phyloP scores from a whole-genome alignment of 2,797 vertebrate genomes.

The Ispidina picta region DNA sequence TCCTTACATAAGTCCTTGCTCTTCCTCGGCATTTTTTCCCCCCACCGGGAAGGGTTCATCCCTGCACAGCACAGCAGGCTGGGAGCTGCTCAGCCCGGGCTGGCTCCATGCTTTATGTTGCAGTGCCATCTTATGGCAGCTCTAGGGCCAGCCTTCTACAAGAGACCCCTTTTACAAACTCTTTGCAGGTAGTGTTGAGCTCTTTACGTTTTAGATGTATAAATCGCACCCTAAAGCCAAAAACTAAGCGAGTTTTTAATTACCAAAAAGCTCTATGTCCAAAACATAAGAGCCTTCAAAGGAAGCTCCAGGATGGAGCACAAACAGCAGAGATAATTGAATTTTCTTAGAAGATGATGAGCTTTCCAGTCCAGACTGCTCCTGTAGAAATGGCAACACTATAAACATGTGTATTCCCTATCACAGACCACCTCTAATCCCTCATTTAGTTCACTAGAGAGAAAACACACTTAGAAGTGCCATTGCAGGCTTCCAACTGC shows the following conservation, averaged over 20 bases:
- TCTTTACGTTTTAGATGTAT: background rate
- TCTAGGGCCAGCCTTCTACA: background rate
- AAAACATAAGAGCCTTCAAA: background rate
- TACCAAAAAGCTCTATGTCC: background rate
- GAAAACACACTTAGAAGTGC: background rate
- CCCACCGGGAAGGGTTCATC: background rate
- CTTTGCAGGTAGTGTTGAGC: background rate
- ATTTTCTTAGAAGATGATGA: background rate
- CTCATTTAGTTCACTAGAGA: background rate
- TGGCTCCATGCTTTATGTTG: conserved; percentile 60
- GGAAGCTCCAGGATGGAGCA: background rate
- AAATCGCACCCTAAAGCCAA: background rate
- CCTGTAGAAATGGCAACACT: background rate
- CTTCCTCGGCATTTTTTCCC: background rate
- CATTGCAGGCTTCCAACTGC: background rate
- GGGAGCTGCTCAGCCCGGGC: background rate
- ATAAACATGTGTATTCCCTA: background rate
- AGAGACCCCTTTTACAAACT: background rate
- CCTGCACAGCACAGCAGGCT: background rate
- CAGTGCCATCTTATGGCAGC: conserved; percentile 79
- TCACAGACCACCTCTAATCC: background rate
- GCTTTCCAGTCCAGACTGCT: background rate
- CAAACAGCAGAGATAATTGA: background rate
- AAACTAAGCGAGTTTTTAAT: background rate
- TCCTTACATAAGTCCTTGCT: conserved; percentile 35